Evolutionary conservation across 2,113 vertebrate genomes (phyloP).

Genomic region (Lates calcarifer): DNA sequence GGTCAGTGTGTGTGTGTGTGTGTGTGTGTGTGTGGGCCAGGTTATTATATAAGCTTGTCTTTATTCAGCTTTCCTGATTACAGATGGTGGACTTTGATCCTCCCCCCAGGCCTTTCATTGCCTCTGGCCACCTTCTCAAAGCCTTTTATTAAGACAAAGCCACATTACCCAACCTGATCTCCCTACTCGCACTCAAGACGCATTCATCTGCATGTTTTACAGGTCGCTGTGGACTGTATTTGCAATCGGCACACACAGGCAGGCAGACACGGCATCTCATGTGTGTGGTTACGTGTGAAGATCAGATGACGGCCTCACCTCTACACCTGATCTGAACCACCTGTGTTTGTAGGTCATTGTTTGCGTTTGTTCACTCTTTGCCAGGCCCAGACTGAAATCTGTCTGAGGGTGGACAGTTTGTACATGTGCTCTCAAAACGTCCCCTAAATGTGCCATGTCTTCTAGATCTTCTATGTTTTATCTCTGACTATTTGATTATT

Average conservation of each 20-base stretch:
- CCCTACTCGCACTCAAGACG: slow-evolving; percentile 1
- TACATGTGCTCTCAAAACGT: background rate
- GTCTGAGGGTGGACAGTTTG: background rate
- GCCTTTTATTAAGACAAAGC: slow-evolving; percentile 68
- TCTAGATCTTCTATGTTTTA: no score
- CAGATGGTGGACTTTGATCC: slow-evolving; percentile 75
- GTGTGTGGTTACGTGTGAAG: background rate
- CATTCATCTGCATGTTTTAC: slow-evolving; percentile 54
- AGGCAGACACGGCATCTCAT: slow-evolving; percentile 29
- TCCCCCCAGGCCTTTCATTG: slow-evolving; percentile 68
- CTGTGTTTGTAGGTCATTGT: slow-evolving; percentile 58
- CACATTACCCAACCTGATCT: slow-evolving; percentile 13
- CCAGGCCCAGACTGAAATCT: background rate
- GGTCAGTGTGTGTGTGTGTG: slow-evolving; percentile 9
- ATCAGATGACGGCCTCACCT: slow-evolving; percentile 32
- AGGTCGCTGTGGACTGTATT: slow-evolving; percentile 35
- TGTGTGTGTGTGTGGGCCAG: slow-evolving; percentile 48
- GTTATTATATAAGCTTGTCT: slow-evolving; percentile 57
- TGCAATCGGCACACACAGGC: slow-evolving; percentile 34
- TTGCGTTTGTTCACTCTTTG: background rate
- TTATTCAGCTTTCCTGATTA: slow-evolving; percentile 71
- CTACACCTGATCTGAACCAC: slow-evolving; percentile 40
- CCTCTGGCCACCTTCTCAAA: slow-evolving; percentile 49
- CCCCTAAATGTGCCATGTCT: background rate
- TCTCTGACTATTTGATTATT: background rate